Conservation (phyloP, 2,797 vertebrate species). For the Cephalopachus bancanus region DNA sequence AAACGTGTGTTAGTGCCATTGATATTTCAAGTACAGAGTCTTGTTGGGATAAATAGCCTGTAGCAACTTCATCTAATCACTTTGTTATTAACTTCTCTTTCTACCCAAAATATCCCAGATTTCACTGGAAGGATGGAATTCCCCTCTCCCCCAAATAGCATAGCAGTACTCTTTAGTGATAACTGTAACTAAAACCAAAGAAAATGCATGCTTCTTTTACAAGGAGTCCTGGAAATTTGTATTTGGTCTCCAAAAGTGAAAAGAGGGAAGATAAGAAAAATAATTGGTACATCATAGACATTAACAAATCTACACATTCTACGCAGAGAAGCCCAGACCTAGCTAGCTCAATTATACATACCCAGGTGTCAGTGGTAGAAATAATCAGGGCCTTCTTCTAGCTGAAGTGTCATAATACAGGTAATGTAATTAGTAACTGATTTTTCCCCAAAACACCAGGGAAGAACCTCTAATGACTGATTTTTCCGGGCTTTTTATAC, state of each 20-base stretch:
- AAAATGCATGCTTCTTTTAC: conserved; percentile 8
- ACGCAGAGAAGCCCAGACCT: neutral
- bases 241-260: conserved; percentile 21
- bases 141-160: neutral
- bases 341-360: neutral
- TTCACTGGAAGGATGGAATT: neutral
- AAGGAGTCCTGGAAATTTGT: neutral
- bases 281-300: neutral
- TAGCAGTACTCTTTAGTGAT: neutral
- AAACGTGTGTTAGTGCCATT: neutral
- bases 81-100: conserved; percentile 23
- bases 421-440: neutral
- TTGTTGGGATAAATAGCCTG: neutral
- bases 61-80: neutral
- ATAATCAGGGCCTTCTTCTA: neutral
- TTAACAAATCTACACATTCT: neutral
- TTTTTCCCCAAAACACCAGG: neutral
- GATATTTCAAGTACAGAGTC: conserved; percentile 13
- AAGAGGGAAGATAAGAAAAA: conserved; percentile 21
- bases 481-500: conserved; percentile 20
- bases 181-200: conserved; percentile 21
- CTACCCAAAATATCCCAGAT: neutral
- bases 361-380: neutral
- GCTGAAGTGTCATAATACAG: neutral
- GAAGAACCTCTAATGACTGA: neutral